These are phyloP conservation scores for Pachycephus smyrnensis DNA, from an alignment of 2,888 invertebrate species.

Conservation along the genomic window DNA sequence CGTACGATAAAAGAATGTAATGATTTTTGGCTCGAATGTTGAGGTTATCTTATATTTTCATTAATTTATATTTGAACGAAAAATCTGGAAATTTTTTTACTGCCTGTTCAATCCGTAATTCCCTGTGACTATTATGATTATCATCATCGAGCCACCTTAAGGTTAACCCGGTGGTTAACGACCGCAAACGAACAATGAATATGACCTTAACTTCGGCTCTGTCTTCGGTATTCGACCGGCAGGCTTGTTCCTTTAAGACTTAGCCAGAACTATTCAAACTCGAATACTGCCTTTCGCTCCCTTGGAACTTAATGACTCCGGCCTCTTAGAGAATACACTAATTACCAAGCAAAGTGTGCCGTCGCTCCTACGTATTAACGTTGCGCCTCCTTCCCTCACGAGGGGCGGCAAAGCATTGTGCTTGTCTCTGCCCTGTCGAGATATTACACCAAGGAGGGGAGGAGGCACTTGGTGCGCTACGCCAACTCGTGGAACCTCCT, in stretches of 20 bases:
- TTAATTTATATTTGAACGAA: no score
- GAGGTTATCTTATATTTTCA: no score
- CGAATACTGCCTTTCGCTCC: slow-evolving; percentile 32
- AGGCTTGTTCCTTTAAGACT: slow-evolving; percentile 14
- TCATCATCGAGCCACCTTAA: no score
- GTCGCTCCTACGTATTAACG: no score
- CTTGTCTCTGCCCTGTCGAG: neutral
- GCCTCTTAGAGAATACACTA: slow-evolving; percentile 60
- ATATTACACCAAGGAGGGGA: neutral
- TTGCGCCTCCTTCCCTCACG: neutral
- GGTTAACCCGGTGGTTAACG: slow-evolving; percentile 23
- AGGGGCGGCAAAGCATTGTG: slow-evolving; percentile 4
- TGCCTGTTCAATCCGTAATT: no score
- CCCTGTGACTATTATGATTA: no score
- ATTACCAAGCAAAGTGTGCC: slow-evolving; percentile 54
- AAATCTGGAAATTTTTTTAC: no score
- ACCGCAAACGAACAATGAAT: slow-evolving; percentile 40
- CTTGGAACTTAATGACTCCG: slow-evolving; percentile 54
- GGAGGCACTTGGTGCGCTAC: neutral
- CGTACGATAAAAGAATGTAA: no score
- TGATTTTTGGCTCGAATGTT: no score
- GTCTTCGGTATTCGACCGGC: slow-evolving; percentile 18
- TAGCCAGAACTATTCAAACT: slow-evolving; percentile 27
- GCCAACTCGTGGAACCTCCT: neutral
- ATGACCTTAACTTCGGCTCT: slow-evolving; percentile 39